phyloP scores from a whole-genome alignment of 2,888 invertebrate genomes.

The Trachelus iudaicus region DNA sequence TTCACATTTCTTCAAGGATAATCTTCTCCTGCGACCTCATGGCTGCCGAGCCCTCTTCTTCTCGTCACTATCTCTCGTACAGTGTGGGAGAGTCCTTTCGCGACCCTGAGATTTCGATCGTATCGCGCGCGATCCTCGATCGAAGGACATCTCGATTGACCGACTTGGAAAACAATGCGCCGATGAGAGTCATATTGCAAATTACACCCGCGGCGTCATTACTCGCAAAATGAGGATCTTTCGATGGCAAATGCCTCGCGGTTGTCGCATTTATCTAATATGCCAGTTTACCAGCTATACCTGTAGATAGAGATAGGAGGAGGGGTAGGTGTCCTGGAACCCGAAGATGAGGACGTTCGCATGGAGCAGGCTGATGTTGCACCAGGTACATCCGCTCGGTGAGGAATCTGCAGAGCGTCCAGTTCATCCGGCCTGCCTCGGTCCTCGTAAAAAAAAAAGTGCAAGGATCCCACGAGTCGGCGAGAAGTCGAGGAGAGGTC shows the following conservation, averaged over 20 bases:
- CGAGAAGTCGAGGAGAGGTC: neutral
- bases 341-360: neutral
- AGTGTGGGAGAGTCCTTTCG: constrained; percentile 37
- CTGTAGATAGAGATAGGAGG: neutral
- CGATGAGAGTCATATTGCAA: constrained; percentile 30
- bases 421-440: neutral
- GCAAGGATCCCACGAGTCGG: neutral
- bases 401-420: neutral
- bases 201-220: constrained; percentile 49
- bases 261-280: neutral
- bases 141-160: constrained; percentile 62
- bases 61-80: constrained; percentile 29
- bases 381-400: neutral
- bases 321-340: neutral
- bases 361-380: neutral
- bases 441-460: neutral
- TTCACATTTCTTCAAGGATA: constrained; percentile 6
- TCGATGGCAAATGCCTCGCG: constrained; percentile 28
- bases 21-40: neutral
- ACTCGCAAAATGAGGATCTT: constrained; percentile 42
- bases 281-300: neutral
- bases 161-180: constrained; percentile 57
- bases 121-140: constrained; percentile 54
- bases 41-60: neutral
- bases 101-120: constrained; percentile 57